Evolutionary conservation across 1,140 invertebrate genomes (phyloP), one percentile per base, ranked within the genome.

Genomic region (Condylostylus longicornis): DNA sequence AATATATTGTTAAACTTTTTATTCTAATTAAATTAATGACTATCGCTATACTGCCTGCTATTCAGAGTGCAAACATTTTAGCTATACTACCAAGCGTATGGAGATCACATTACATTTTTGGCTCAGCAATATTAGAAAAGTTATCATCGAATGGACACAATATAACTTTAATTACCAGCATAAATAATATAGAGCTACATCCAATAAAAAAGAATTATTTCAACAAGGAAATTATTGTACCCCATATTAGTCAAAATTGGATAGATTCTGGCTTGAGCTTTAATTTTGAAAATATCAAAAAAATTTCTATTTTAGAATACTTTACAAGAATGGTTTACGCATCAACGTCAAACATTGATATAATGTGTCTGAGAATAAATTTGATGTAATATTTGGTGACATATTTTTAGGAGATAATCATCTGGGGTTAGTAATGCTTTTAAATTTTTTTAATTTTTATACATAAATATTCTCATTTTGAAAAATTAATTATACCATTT

Each of bases 141-240:
- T 37, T 73, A 14, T 41, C 45, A 12, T 35, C 45, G 10, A 48
- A 53, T 14, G 68, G 66, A 33, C 68, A 72, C 40, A 47, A 65
- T 4, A 56, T 71, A 1, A 57, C 51, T 2, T 32, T 55, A 9
- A 54, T 57, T 35, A n/a, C n/a, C n/a, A 57, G 47, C 37, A 49
- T 49, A 1, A 49, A 51, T 44, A 32, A 22, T 21, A 18, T 21
- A 5, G 32, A n/a, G n/a, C n/a, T n/a, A n/a, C n/a, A n/a, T n/a
- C n/a, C n/a, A n/a, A n/a, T n/a, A n/a, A n/a, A n/a, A n/a, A n/a
- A n/a, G n/a, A n/a, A n/a, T n/a, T n/a, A n/a, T n/a, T n/a, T n/a
- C n/a, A n/a, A n/a, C n/a, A n/a, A n/a, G n/a, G n/a, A n/a, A n/a
- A n/a, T n/a, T n/a, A n/a, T n/a, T n/a, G n/a, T n/a, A n/a, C n/a